Base-by-base conservation (phyloP, 35 echinoderm and acorn worm species). In the Acanthaster planci region DNA sequence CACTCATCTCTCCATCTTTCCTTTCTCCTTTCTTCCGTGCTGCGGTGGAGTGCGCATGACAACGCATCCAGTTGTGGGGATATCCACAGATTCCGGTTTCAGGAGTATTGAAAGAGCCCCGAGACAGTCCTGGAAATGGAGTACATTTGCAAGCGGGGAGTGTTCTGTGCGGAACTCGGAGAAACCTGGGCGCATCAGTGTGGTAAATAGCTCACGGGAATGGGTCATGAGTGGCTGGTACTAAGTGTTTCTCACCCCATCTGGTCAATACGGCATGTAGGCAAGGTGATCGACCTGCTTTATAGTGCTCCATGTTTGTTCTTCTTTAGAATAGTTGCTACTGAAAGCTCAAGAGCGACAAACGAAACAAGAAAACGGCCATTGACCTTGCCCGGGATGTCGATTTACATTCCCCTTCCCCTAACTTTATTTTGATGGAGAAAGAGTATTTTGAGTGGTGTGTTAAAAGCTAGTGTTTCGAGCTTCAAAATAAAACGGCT, bases 181-280 rank as follows among this genome's bases (percentile, higher is more conserved):
- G 64, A 72, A 14, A 72, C n/a, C n/a, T n/a, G 23, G 22, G 29
- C 30, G 64, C 26, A 72, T 29, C 30, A 10, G 34, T 26, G 30
- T 34, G 23, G 64, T 72, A 26, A 72, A 72, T 72, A 72, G 19
- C 64, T 72, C 26, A 72, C 29, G 64, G 64, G n/a, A n/a, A 10
- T 72, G 64, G 42, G 12, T 19, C 6, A 34, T 2, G 64, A 72
- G 64, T 72, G 64, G 64, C 19, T n/a, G 64, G 64, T 12, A 26
- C 64, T 26, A 72, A 72, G 64, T 72, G 64, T 72, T 72, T 26
- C 42, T 4, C 26, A 29, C 64, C 18, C 64, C 64, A 29, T 72
- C 42, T 72, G 56, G 56, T 59, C 56, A 59, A 72, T 72, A 47
- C 12, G 42, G 4, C 4, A 12, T 47, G 10, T 36, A 72, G 23